phyloP scores from a whole-genome alignment of 2,797 vertebrate species.

The Bovichtus variegatus region DNA sequence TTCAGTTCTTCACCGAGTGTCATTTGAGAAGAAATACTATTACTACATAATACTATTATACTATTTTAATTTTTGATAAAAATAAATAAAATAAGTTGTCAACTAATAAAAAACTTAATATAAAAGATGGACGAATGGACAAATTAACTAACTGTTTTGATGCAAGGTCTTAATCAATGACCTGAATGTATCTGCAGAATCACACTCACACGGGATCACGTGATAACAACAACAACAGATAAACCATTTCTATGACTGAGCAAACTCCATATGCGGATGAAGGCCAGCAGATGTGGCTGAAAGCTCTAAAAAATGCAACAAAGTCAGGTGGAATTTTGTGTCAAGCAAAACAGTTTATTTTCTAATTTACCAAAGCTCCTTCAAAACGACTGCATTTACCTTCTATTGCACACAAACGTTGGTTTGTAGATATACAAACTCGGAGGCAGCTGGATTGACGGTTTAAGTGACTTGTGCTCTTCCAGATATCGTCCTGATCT shows the following conservation, averaged over 20 bases:
- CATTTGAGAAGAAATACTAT: no score
- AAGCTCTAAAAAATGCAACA: neutral
- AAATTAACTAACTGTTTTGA: no score
- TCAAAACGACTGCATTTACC: neutral
- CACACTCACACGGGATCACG: no score
- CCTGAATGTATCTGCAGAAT: no score
- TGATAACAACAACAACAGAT: neutral
- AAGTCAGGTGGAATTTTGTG: neutral
- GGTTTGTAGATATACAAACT: neutral
- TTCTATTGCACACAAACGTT: neutral
- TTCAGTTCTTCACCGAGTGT: neutral
- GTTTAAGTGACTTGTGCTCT: neutral
- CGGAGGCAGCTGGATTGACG: neutral
- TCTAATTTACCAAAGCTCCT: neutral
- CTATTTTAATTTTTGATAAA: no score
- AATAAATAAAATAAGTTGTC: neutral
- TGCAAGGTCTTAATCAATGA: no score
- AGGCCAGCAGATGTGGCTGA: no score
- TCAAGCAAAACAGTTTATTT: neutral
- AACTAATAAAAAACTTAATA: neutral
- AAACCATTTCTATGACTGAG: neutral
- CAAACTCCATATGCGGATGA: neutral
- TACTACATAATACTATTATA: no score
- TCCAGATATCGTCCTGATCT: slow-evolving; percentile 16
- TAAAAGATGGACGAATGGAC: neutral